Conservation (phyloP, 2,113 vertebrate genomes). For the Tretioscincus oriximinensis region DNA sequence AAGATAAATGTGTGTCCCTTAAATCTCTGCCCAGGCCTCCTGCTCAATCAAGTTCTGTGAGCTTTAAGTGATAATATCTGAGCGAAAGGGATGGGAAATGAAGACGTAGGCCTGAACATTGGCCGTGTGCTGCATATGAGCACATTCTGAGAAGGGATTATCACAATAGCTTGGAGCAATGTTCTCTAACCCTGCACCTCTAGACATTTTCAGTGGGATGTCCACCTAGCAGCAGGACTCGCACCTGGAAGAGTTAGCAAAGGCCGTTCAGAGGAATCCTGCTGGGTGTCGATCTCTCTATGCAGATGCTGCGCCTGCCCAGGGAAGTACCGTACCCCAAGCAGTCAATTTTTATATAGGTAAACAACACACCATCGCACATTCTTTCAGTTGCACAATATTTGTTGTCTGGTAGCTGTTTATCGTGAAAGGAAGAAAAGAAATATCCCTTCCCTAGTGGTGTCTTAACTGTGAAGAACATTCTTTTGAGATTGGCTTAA, state of each 20-base stretch:
- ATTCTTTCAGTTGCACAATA: constrained; percentile 77
- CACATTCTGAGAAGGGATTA: not conserved
- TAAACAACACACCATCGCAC: constrained; percentile 71
- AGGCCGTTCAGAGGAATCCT: not conserved
- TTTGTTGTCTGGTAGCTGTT: constrained; percentile 77
- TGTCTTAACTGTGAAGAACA: constrained; percentile 75
- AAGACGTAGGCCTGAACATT: not conserved
- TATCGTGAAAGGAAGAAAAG: constrained; percentile 61
- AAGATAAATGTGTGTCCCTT: not conserved
- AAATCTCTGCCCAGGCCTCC: not conserved
- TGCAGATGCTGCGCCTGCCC: not conserved
- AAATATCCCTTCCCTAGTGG: constrained; percentile 68
- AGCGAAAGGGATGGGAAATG: not conserved
- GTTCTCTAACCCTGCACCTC: not conserved
- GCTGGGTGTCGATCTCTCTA: not conserved
- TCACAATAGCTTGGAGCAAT: not conserved
- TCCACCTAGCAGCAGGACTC: not conserved
- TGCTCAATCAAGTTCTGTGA: not conserved
- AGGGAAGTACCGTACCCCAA: constrained; percentile 3
- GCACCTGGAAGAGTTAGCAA: not conserved
- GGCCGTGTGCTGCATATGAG: not conserved
- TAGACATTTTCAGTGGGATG: not conserved
- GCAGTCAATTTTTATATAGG: constrained; percentile 67
- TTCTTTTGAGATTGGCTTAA: constrained; percentile 71
- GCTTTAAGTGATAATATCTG: not conserved